phyloP scores from a whole-genome alignment of 2,888 invertebrate species.

The Acanthosepion esculentum region DNA sequence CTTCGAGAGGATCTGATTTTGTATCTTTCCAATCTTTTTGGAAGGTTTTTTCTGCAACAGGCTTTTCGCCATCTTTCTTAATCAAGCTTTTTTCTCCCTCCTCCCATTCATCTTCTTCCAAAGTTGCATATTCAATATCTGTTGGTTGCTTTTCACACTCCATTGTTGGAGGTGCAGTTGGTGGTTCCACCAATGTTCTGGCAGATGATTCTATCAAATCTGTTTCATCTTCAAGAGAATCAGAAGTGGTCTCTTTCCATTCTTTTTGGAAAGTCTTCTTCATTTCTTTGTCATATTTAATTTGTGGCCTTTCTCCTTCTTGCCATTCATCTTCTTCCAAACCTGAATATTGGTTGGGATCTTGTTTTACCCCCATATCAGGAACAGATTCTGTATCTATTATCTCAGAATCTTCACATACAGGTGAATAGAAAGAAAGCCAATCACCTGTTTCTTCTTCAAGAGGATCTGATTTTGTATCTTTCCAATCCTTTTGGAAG shows the following conservation, averaged over 20 bases:
- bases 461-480: neutral
- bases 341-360: neutral
- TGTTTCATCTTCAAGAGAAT: neutral
- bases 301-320: neutral
- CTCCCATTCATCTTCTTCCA: neutral
- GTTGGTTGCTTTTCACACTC: neutral
- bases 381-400: neutral
- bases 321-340: neutral
- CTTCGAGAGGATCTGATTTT: neutral
- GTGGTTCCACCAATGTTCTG: neutral
- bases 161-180: neutral
- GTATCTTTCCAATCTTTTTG: neutral
- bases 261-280: neutral
- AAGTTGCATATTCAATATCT: neutral
- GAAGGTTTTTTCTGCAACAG: neutral
- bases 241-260: neutral
- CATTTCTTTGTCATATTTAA: neutral
- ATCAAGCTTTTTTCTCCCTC: neutral
- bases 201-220: neutral
- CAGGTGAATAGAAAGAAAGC: neutral
- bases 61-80: neutral
- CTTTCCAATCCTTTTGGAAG: neutral
- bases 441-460: neutral
- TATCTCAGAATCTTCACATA: neutral
- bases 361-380: neutral